Base-by-base conservation (phyloP, 2,113 vertebrate genomes). In the Blennius ocellaris region DNA sequence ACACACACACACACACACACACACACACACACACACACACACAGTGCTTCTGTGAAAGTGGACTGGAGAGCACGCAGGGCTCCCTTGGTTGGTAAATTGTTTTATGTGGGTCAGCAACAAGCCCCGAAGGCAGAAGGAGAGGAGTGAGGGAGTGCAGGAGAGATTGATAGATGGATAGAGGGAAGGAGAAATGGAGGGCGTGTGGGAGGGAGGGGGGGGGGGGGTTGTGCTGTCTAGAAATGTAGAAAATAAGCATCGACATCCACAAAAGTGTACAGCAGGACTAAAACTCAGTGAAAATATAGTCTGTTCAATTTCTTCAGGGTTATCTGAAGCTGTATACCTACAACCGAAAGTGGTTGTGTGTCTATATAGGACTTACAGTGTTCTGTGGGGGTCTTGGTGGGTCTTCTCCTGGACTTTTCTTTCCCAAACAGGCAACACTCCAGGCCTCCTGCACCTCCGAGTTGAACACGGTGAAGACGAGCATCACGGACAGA, bases 381-480 rank as follows among this genome's bases (percentile, higher is more conserved):
- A 96, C 78, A 0, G 93, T 78, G 77, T 93, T 96, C 79, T 97
- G 96, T 0, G 94, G 85, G 4, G 93, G 93, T 90, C 95, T 95
- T 0, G 92, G 76, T 1, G 94, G 82, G 56, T 99, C 97, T 75
- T 99, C 97, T 0, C 89, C 93, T 8, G 93, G 95, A 8, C 77
- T 94, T 87, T 97, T 99, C 89, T 95, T 97, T 62, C 95, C 91
- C 5, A 97, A 85, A 80, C 97, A 99, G 85, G 94, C 93, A 0
- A 95, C 85, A 37, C 95, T 95, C 97, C 97, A 99, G 17, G 96
- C 96, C 55, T 98, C 97, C 70, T 86, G 91, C 8, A 97, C 96
- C 75, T 99, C 98, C 5, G 96, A 93, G 15, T 98, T 97, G 83
- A 99, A 92, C 55, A 97, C 78, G 0, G 97, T 98, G 91, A 99